Base-by-base conservation (phyloP, 2,113 vertebrate species). In the Lipotes vexillifer region DNA sequence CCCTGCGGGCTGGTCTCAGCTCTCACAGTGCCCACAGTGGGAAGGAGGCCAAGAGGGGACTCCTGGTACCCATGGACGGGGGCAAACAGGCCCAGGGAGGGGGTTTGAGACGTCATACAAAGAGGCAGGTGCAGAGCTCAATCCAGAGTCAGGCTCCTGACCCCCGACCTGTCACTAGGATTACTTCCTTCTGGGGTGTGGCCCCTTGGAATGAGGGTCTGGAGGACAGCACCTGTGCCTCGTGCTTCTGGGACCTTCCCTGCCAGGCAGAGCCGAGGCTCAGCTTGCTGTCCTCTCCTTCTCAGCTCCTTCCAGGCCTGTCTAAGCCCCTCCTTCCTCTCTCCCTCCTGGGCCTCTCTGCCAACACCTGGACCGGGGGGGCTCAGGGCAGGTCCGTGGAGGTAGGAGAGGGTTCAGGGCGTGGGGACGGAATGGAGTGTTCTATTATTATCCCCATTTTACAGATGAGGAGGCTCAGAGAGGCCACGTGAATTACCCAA, bases 401-500 rank as follows among this genome's bases (percentile, higher is more conserved):
- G 2, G 0, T 0, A 29, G 8, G 31, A 38, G 41, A 55, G 52
- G 59, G 68, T 0, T 36, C 61, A 15, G 31, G 63, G 31, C 29
- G 5, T 33, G n/a, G 14, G 11, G 71, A 27, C 33, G 9, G 68
- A 31, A 8, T 10, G 23, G 55, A 14, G 20, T 3, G 27, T 6
- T 23, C 38, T 46, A 1, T 18, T 41, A 17, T 57, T 8, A 55
- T 8, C 44, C 25, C 21, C 20, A 12, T 8, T 29, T 21, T 23
- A 38, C 38, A 52, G 36, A 57, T 1, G 18, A 59, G 9, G 38
- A 55, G 80, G 29, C 66, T 63, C 87, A 6, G 31, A 36, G 65
- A 55, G 27, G 27, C 6, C 2, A 11, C 0, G 5, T 3, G 33
- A 52, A 20, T 78, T 33, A 6, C 23, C 36, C 13, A 20, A 46